phyloP scores from a whole-genome alignment of 2,113 vertebrate species.

The Argyrosomus japonicus region DNA sequence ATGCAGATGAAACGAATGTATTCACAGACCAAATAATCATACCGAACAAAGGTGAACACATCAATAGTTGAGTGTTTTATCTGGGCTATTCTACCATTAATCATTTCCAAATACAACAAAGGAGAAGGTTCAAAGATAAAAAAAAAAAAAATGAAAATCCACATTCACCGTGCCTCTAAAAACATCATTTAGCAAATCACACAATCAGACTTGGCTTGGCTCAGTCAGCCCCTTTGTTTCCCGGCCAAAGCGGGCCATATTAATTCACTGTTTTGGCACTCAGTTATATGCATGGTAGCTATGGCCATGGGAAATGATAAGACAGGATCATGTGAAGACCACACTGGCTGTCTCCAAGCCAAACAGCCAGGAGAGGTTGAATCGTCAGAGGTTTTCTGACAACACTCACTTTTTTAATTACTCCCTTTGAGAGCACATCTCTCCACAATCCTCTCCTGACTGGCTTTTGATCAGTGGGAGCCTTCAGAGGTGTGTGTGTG shows the following conservation, averaged over 20 bases:
- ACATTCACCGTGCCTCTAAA: slow-evolving; percentile 16
- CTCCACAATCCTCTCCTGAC: slow-evolving; percentile 42
- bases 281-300: slow-evolving; percentile 31
- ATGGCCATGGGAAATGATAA: slow-evolving; percentile 29
- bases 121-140: slow-evolving; percentile 11
- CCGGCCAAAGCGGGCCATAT: slow-evolving; percentile 29
- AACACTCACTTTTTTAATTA: slow-evolving; percentile 70
- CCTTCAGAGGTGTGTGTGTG: slow-evolving; percentile 27
- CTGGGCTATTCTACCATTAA: neutral
- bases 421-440: slow-evolving; percentile 57
- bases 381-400: slow-evolving; percentile 42
- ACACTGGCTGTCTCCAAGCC: neutral
- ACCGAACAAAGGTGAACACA: neutral
- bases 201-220: slow-evolving; percentile 28
- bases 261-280: slow-evolving; percentile 44
- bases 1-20: neutral
- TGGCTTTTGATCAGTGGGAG: slow-evolving; percentile 59
- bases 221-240: slow-evolving; percentile 49
- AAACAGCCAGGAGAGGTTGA: slow-evolving; percentile 42
- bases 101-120: slow-evolving; percentile 20
- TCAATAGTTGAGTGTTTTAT: neutral
- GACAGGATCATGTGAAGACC: slow-evolving; percentile 15
- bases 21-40: slow-evolving; percentile 6
- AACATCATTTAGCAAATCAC: slow-evolving; percentile 35
- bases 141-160: slow-evolving; percentile 25